Conservation (phyloP, 2,113 vertebrate species). For the Hypanus sabinus region DNA sequence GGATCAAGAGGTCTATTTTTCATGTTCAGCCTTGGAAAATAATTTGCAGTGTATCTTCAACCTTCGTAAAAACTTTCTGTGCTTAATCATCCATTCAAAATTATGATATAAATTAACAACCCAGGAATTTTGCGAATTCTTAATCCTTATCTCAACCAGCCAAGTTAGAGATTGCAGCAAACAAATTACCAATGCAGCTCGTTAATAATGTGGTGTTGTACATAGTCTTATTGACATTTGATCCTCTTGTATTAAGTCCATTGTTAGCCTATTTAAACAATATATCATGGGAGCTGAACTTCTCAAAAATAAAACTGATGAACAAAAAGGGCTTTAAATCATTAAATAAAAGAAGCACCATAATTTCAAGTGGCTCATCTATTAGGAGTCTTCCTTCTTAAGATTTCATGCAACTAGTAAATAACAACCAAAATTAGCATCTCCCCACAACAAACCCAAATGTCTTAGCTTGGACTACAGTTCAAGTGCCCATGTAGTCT, state of each 20-base stretch:
- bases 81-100: neutral
- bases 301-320: neutral
- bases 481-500: neutral
- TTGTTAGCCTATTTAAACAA: neutral
- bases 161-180: too few relatives aligned
- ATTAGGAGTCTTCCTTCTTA: neutral
- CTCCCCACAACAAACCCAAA: neutral
- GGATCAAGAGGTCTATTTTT: too few relatives aligned
- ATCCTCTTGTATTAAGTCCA: neutral
- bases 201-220: neutral
- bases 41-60: neutral
- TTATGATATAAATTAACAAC: neutral
- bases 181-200: neutral
- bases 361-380: neutral
- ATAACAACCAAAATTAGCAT: neutral
- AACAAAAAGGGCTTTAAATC: neutral
- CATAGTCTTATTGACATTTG: neutral
- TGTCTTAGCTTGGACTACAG: neutral
- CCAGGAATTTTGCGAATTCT: neutral
- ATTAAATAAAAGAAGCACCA: neutral
- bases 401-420: neutral
- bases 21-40: neutral
- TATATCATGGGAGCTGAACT: neutral
- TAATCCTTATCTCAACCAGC: neutral
- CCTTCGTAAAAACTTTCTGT: neutral